Conservation (phyloP, 2,113 vertebrate genomes). For the Pavo muticus region DNA sequence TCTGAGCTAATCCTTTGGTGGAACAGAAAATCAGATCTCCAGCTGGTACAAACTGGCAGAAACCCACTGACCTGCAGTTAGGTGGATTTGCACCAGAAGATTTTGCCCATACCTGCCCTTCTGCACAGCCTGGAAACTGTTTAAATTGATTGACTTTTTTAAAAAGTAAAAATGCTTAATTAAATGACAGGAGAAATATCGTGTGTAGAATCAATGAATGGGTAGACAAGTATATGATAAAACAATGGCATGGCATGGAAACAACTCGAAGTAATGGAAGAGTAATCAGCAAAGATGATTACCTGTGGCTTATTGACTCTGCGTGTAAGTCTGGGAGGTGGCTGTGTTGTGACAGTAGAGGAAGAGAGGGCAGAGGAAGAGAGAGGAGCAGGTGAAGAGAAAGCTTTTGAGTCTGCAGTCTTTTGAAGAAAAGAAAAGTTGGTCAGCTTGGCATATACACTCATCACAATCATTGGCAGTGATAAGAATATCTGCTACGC, state of each 20-base stretch:
- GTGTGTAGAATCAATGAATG: not conserved
- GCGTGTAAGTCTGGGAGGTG: conserved; percentile 72
- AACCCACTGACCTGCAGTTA: not conserved
- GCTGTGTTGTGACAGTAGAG: conserved; percentile 73
- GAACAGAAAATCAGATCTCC: conserved; percentile 3
- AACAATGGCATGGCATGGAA: conserved; percentile 2
- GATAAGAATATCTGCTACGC: conserved; percentile 15
- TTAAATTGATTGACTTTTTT: not conserved
- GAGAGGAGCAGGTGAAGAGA: conserved; percentile 67
- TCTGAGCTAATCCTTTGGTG: not conserved
- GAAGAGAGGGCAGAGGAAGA: conserved; percentile 73
- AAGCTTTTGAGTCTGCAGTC: conserved; percentile 71
- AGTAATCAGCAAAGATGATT: conserved; percentile 64
- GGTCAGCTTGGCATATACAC: conserved; percentile 47
- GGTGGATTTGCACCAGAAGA: not conserved
- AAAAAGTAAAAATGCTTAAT: not conserved
- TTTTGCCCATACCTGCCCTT: not conserved
- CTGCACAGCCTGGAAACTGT: not conserved
- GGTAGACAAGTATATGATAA: not conserved
- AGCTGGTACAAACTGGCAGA: not conserved
- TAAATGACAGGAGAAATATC: not conserved
- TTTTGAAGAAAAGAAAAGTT: conserved; percentile 74
- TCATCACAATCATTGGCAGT: not conserved
- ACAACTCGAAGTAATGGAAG: conserved; percentile 1
- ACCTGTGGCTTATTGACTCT: conserved; percentile 74